These are phyloP conservation scores for Drosophila repletoides DNA, from an alignment of 1,140 invertebrate species.

Conservation along the genomic window DNA sequence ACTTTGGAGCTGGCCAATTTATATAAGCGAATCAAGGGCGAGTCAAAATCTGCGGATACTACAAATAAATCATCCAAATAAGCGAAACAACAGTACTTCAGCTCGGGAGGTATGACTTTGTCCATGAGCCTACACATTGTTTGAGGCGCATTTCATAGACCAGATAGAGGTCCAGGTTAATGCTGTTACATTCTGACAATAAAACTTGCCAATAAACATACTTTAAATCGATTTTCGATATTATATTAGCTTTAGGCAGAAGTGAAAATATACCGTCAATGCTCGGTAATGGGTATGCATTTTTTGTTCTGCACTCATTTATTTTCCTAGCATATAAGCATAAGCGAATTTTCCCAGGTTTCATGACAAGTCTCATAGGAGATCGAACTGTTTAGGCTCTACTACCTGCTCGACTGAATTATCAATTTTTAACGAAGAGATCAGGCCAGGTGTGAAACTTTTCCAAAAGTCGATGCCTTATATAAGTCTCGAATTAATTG, in stretches of 20 bases:
- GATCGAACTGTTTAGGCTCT: background rate
- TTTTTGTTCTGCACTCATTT: slow-evolving; percentile 24
- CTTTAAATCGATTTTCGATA: slow-evolving; percentile 59
- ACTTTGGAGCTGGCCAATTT: no score
- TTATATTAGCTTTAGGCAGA: slow-evolving; percentile 17
- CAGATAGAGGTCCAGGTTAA: no score
- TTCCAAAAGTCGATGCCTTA: slow-evolving; percentile 10
- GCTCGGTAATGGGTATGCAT: slow-evolving; percentile 39
- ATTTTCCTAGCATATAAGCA: slow-evolving; percentile 63
- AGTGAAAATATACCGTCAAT: no score
- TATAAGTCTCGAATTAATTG: no score
- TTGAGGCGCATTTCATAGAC: no score
- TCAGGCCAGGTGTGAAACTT: background rate
- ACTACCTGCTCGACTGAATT: background rate
- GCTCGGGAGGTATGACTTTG: no score
- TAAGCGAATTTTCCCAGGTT: slow-evolving; percentile 40
- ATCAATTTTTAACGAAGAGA: background rate
- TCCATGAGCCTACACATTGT: no score
- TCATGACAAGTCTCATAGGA: background rate
- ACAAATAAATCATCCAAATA: no score
- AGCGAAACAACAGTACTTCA: no score
- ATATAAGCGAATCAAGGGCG: no score
- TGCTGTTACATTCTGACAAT: no score
- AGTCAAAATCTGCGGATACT: no score
- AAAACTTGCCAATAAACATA: slow-evolving; percentile 73